Conservation (phyloP, 2,113 vertebrate species). For the Psettodes erumei region DNA sequence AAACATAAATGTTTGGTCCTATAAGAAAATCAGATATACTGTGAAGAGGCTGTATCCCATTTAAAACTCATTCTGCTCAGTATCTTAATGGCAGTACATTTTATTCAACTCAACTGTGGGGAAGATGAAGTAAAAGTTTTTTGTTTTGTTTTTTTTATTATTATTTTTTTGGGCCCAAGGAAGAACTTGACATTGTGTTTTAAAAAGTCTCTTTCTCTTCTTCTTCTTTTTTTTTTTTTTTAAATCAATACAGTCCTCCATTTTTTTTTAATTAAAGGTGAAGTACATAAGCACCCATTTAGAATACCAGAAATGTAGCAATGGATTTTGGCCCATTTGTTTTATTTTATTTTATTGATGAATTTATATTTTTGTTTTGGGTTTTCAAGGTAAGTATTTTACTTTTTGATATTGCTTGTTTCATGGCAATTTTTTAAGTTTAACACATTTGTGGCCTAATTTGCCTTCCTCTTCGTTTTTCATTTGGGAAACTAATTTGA, state of each 20-base stretch:
- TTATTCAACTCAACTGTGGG: slow-evolving; percentile 27
- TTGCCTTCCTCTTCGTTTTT: slow-evolving; percentile 15
- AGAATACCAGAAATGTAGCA: slow-evolving; percentile 24
- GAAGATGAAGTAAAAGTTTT: slow-evolving; percentile 17
- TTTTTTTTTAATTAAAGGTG: slow-evolving; percentile 20
- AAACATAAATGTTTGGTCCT: slow-evolving; percentile 52
- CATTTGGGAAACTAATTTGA: neutral
- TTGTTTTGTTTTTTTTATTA: no score
- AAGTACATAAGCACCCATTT: slow-evolving; percentile 40
- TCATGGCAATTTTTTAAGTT: slow-evolving; percentile 30
- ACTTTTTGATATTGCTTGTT: slow-evolving; percentile 67
- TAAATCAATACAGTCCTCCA: neutral
- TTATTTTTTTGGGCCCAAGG: slow-evolving; percentile 8
- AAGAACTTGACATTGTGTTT: slow-evolving; percentile 10
- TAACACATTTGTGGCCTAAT: slow-evolving; percentile 23
- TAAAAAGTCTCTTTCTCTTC: neutral
- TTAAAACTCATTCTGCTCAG: slow-evolving; percentile 31
- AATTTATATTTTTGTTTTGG: slow-evolving; percentile 48
- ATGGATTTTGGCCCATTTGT: slow-evolving; percentile 43
- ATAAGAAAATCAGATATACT: slow-evolving; percentile 42
- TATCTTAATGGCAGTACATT: slow-evolving; percentile 25
- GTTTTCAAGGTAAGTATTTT: slow-evolving; percentile 85
- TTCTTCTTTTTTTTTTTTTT: slow-evolving; percentile 4
- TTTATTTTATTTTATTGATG: slow-evolving; percentile 22
- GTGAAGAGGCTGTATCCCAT: slow-evolving; percentile 47